Evolutionary conservation across 2,888 invertebrate species (phyloP).

Genomic region (Cylindroiulus punctatus): DNA sequence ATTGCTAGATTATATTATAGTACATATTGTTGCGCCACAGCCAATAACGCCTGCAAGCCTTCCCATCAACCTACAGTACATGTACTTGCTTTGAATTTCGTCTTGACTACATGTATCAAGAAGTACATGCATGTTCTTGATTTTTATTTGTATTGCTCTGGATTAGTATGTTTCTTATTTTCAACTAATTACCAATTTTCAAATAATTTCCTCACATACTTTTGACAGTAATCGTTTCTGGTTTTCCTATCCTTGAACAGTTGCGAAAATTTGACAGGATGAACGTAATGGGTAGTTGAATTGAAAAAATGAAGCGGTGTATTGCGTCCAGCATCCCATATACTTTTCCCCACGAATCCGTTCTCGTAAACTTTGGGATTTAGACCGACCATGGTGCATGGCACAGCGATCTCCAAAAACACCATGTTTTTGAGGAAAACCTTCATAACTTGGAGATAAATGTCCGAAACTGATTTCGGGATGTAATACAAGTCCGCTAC

Average conservation of each 20-base stretch:
- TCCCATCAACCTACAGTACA: too few relatives aligned
- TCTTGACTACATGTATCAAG: too few relatives aligned
- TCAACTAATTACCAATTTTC: conserved; percentile 39
- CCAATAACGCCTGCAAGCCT: too few relatives aligned
- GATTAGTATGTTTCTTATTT: too few relatives aligned
- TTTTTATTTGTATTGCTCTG: too few relatives aligned
- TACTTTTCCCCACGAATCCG: conserved; percentile 48
- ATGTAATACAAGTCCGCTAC: conserved; percentile 50
- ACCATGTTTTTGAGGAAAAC: conserved; percentile 48
- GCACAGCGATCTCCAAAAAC: conserved; percentile 54
- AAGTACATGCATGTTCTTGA: too few relatives aligned
- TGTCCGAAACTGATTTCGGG: conserved; percentile 2
- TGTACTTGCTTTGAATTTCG: too few relatives aligned
- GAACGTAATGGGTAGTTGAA: neutral
- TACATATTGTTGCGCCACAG: too few relatives aligned
- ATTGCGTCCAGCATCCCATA: conserved; percentile 18
- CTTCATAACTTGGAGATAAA: conserved; percentile 46
- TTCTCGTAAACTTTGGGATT: neutral
- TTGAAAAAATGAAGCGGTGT: neutral
- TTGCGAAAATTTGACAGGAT: conserved; percentile 25
- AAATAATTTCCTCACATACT: neutral
- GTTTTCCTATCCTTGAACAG: neutral
- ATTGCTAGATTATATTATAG: too few relatives aligned
- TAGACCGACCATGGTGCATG: conserved; percentile 26
- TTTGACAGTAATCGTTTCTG: neutral